Base-by-base conservation (phyloP, 1,140 invertebrate species). In the Leptinotarsa lineolata region DNA sequence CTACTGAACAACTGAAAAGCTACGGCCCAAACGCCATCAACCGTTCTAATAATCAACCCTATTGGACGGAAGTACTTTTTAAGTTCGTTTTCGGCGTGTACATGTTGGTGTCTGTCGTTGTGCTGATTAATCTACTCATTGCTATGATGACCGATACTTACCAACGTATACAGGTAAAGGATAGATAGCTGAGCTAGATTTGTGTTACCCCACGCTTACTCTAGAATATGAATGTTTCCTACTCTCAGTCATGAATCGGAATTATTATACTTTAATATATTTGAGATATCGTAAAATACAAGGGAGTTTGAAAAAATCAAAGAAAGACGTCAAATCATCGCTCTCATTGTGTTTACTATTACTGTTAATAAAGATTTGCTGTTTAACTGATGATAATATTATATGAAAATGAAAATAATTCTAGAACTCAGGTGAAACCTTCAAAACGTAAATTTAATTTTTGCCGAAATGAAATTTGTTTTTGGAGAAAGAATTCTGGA, bases 91-190 rank as follows among this genome's bases (percentile, higher is more conserved):
- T 93, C 86, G 93, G 92, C 70, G 93, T 97, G 81, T 99, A 99
- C 88, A 96, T 99, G 95, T 90, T 99, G 90, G 96, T 99, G 72
- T 98, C 97, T 68, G 94, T 99, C 75, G 95, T 99, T 82, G 98
- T 99, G 70, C 90, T 99, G 73, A 99, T 99, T 87, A 99, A 99
- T 88, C 90, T 99, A 72, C 92, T 99, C 80, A 99, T 99, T 90
- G 98, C 98, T 88, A 99, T 99, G 98, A 99, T 99, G 97, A 97
- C 96, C 82, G 97, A 99, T 88, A 99, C 98, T 39, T 99, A 99
- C 87, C 97, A 99, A 85, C 89, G 97, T 81, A 99, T 99, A 84
- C 93, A 98, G 89, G 94, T 92, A 90, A 86, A 76, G 75, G 21
- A 59, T 22, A 72, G 48, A 66, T 72, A 73, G 73, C 24, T 61